Base-by-base conservation (phyloP, 2,797 vertebrate genomes). In the Chrosomus eos region DNA sequence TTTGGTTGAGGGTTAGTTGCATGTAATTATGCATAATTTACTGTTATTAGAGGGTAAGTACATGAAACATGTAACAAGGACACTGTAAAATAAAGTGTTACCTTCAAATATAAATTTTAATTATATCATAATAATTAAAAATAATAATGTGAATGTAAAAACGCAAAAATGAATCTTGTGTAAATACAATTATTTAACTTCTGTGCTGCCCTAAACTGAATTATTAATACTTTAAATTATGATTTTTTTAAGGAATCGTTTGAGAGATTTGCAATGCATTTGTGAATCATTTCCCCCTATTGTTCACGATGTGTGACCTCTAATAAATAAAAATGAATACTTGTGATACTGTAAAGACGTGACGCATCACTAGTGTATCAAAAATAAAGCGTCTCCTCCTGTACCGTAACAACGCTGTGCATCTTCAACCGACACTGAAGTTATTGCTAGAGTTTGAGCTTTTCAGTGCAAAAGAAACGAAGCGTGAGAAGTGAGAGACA, bases 341-440 rank as follows among this genome's bases (percentile, higher is more conserved):
- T 16, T 26, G 4, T 51, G 28, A 48, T 31, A 19, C 19, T 33
- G 16, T 19, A 19, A 28, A 48, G 43, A 19, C 7, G 7, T 72
- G n/a, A 45, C 70, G 11, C 28, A 74, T 45, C 45, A 74, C 45
- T 33, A 53, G 45, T 53, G 72, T 74, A 74, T 74, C 72, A 74
- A 74, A 74, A 53, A 53, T 74, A 74, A 74, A 74, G 60, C 33
- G 4, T 67, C 64, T 8, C 64, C 31, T 36, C 64, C 16, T 31
- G 45, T 23, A 74, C 28, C 28, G 10, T 53, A 21, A 13, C 48
- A 23, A 0, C 18, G 6, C 72, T 7, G 45, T 11, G 33, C 48
- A 7, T 23, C 9, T 7, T 31, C 28, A 11, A 3, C 18, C 71
- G 31, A 21, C 45, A 13, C 45, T 21, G 8, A 21, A 33, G 72